Evolutionary conservation across 2,113 vertebrate species (phyloP), one percentile per base, ranked within the genome.

Genomic region (Gambusia affinis): DNA sequence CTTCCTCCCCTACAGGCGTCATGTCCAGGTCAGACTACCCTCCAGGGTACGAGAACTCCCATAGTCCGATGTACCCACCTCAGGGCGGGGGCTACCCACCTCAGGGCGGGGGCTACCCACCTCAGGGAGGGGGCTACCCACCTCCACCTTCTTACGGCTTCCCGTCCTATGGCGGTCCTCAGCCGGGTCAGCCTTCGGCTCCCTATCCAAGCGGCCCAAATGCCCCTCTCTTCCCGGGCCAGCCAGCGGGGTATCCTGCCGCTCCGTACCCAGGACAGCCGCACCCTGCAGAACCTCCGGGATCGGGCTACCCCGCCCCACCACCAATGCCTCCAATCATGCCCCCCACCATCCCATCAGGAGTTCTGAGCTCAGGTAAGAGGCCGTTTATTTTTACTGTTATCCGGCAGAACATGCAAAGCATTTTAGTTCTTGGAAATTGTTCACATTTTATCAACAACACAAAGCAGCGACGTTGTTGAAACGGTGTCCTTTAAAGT

Each of bases 21-120:
- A 27, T 27, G 27, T 27, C 96, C 0, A 93, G 89, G 42, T 95
- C 97, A 83, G 27, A 27, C 27, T 96, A 94, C 28, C 97, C 97
- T 0, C 97, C 96, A 0, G 83, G 92, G 0, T 97, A 97, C 0
- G 93, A 97, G 1, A 96, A 97, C 68, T 91, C 82, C 39, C 69
- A 76, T 22, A 94, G 94, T 65, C 91, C 95, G 0, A 79, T 95
- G 2, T 27, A 27, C 27, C 27, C 27, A 27, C 27, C 27, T 27
- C 27, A 27, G 27, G 27, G 27, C 27, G 27, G n/a, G n/a, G n/a
- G n/a, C n/a, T n/a, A n/a, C n/a, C n/a, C n/a, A n/a, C n/a, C n/a
- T n/a, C n/a, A 27, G 27, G 27, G 27, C 27, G 27, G 27, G 27
- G 27, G 27, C 27, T 94, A 96, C 19, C 83, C 90, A 29, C 91